phyloP scores from a whole-genome alignment of 2,888 invertebrate genomes.

The Galeopsomyia nigrocyanea region DNA sequence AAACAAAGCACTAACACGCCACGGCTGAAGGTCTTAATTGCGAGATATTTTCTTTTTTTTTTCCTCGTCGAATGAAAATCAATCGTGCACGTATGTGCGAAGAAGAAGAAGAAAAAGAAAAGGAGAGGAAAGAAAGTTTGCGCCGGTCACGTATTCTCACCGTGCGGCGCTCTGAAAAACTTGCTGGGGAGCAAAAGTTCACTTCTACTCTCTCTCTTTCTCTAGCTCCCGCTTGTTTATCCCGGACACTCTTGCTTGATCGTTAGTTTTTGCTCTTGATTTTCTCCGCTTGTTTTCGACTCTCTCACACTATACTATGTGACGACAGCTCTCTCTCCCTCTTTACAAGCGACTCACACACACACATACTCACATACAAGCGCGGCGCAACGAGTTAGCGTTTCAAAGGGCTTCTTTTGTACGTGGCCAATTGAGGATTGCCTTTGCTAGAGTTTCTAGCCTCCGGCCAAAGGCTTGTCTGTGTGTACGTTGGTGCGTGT shows the following conservation, averaged over 20 bases:
- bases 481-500: too few relatives aligned
- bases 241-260: constrained; percentile 32
- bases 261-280: constrained; percentile 45
- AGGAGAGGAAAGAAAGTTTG: constrained; percentile 44
- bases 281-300: constrained; percentile 26
- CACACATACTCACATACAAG: not conserved
- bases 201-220: not conserved
- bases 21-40: too few relatives aligned
- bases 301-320: not conserved
- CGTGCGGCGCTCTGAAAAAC: constrained; percentile 53
- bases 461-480: too few relatives aligned
- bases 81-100: not conserved
- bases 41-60: too few relatives aligned
- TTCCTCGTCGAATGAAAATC: too few relatives aligned
- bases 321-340: not conserved
- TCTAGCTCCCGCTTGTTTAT: constrained; percentile 32
- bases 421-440: too few relatives aligned
- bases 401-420: not conserved
- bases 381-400: not conserved
- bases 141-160: constrained; percentile 56
- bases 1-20: too few relatives aligned
- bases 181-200: constrained; percentile 45
- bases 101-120: constrained; percentile 5
- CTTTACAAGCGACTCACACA: constrained; percentile 2
- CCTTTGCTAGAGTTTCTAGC: too few relatives aligned